A percentile compares a stretch with the other conserved stretches of the same genome.
Conservation (phyloP, 2,113 vertebrate species). For the Dipodomys spectabilis region DNA sequence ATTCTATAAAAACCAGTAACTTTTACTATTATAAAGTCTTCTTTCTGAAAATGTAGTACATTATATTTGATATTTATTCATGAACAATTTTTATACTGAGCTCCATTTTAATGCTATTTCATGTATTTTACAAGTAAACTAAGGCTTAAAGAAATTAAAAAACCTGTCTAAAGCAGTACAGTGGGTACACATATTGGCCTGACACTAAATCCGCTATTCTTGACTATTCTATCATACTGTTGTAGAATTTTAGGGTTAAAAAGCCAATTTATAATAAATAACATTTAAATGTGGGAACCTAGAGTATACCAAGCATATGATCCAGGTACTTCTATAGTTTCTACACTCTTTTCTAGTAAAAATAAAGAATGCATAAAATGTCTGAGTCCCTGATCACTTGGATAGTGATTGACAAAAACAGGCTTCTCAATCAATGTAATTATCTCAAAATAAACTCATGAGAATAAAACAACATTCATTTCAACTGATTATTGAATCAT, state of each 20-base stretch:
- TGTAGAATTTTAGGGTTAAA: constrained; percentile 3
- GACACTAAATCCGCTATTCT: not conserved
- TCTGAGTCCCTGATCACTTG: not conserved
- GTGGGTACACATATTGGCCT: not conserved
- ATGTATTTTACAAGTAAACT: constrained; percentile 42
- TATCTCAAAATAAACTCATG: constrained; percentile 20
- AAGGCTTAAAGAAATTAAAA: constrained; percentile 42
- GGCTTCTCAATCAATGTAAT: not conserved
- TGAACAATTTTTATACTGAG: constrained; percentile 38
- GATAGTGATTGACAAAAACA: not conserved
- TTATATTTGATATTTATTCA: constrained; percentile 38
- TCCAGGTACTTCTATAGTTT: not conserved
- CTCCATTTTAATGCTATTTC: not conserved
- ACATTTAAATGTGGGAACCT: not conserved
- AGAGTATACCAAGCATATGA: not conserved
- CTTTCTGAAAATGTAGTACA: constrained; percentile 19
- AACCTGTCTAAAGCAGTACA: not conserved
- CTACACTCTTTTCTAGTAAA: constrained; percentile 21
- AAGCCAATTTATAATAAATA: not conserved
- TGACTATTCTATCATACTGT: not conserved
- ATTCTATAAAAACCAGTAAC: not conserved
- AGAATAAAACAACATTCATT: constrained; percentile 17
- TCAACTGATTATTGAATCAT: not conserved
- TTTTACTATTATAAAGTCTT: not conserved
- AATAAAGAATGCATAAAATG: constrained; percentile 27